Conservation (phyloP, 2,797 vertebrate genomes). For the Syncerus caffer region DNA sequence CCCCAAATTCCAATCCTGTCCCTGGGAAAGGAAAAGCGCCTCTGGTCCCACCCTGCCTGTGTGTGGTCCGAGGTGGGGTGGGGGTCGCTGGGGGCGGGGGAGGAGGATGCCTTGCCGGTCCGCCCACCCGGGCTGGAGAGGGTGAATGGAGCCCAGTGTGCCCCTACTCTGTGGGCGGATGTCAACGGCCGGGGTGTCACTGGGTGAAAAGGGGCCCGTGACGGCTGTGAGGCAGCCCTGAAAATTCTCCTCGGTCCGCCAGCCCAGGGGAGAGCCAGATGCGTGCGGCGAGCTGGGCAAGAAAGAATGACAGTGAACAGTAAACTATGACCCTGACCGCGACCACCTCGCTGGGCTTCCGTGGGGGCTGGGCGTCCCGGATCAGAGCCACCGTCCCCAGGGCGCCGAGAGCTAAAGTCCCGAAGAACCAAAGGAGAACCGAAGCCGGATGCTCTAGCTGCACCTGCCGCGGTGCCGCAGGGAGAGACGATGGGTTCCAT, state of each 20-base stretch:
- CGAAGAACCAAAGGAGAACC: too few species aligned
- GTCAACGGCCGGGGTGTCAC: not conserved
- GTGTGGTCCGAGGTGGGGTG: not conserved
- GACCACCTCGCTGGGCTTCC: not conserved
- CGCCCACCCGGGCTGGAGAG: not conserved
- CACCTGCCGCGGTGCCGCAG: not conserved
- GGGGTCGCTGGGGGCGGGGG: too few species aligned
- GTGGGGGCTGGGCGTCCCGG: not conserved
- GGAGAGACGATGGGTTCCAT: too few species aligned
- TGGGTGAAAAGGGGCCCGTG: not conserved
- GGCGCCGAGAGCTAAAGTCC: not conserved
- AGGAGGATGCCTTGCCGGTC: not conserved
- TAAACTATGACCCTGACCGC: not conserved
- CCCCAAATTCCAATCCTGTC: conserved; percentile 39
- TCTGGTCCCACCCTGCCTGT: not conserved
- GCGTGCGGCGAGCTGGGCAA: fast-evolving
- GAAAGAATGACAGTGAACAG: not conserved
- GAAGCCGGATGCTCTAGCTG: not conserved
- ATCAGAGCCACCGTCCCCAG: not conserved
- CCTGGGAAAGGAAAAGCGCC: not conserved
- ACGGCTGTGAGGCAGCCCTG: not conserved
- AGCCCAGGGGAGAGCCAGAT: not conserved
- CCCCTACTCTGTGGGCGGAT: not conserved
- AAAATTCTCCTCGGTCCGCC: not conserved
- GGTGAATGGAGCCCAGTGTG: not conserved